phyloP scores from a whole-genome alignment of 2,888 invertebrate genomes.

The Sinhomidia bicolor region DNA sequence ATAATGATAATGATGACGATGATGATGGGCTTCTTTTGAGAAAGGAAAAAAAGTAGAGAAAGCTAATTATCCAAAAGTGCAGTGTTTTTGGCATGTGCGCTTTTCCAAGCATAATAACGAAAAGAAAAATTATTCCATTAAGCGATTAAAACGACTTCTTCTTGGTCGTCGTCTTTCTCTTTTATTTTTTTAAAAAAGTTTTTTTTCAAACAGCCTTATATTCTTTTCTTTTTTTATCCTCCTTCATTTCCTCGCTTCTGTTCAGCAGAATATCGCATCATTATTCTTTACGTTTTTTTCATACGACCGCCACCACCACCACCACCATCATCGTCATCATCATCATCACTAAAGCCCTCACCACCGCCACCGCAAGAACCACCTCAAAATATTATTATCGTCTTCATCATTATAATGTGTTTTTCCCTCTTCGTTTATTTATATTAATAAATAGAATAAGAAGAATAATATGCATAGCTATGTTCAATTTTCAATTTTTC shows the following conservation, averaged over 20 bases:
- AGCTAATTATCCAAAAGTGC: slow-evolving; percentile 80
- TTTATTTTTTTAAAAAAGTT: background rate
- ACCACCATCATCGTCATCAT: no score
- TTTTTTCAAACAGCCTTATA: background rate
- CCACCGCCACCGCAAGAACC: slow-evolving; percentile 27
- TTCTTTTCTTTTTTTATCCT: background rate
- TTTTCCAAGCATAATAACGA: slow-evolving; percentile 74
- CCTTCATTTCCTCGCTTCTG: slow-evolving; percentile 36
- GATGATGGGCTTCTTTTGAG: slow-evolving; percentile 24
- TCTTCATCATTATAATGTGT: slow-evolving; percentile 17
- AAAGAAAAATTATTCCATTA: slow-evolving; percentile 80
- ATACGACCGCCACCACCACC: slow-evolving; percentile 21
- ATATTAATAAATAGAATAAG: background rate
- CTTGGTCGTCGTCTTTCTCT: background rate
- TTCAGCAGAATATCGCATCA: slow-evolving; percentile 15
- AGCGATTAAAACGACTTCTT: slow-evolving; percentile 78
- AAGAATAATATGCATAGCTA: slow-evolving; percentile 4
- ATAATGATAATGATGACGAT: slow-evolving; percentile 13
- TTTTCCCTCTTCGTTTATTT: background rate
- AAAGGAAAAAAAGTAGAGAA: slow-evolving; percentile 50
- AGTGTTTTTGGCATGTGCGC: slow-evolving; percentile 80
- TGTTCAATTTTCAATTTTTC: background rate
- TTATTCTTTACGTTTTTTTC: background rate
- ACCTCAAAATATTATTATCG: slow-evolving; percentile 41
- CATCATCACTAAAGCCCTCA: slow-evolving; percentile 16